phyloP scores from a whole-genome alignment of 2,113 vertebrate genomes.

The Phalacrocorax brasilianus region DNA sequence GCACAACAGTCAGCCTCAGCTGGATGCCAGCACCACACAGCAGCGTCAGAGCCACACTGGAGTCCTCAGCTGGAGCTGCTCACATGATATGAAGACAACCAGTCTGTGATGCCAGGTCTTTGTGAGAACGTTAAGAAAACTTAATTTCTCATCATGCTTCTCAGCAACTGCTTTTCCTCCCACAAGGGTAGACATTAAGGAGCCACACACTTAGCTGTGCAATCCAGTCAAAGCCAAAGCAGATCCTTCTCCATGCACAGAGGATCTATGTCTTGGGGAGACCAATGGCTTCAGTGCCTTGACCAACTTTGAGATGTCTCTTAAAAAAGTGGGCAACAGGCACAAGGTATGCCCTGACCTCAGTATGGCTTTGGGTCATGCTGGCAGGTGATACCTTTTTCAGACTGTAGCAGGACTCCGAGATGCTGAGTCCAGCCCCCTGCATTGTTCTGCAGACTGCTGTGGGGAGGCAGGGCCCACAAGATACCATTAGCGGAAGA shows the following conservation, averaged over 20 bases:
- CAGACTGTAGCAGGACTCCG: background rate
- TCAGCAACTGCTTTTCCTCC: background rate
- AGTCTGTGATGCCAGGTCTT: background rate
- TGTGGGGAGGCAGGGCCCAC: background rate
- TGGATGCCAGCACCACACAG: background rate
- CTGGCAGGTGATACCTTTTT: background rate
- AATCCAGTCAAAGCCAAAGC: background rate
- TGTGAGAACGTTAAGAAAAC: background rate
- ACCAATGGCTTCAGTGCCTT: background rate
- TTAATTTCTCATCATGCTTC: background rate
- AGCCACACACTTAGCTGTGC: background rate
- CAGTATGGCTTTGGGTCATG: background rate
- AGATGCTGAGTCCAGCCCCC: background rate
- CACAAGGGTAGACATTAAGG: background rate
- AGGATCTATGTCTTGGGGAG: background rate
- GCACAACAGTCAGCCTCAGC: background rate
- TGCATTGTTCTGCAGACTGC: background rate
- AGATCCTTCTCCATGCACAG: fast-evolving
- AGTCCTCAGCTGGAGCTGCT: background rate
- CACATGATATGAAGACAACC: background rate
- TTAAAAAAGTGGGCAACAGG: background rate
- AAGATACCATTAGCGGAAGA: fast-evolving
- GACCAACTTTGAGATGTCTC: background rate
- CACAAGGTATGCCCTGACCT: background rate
- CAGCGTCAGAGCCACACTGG: background rate